Evolutionary conservation across 2,888 invertebrate genomes (phyloP).

Genomic region (Drosophila putrida): DNA sequence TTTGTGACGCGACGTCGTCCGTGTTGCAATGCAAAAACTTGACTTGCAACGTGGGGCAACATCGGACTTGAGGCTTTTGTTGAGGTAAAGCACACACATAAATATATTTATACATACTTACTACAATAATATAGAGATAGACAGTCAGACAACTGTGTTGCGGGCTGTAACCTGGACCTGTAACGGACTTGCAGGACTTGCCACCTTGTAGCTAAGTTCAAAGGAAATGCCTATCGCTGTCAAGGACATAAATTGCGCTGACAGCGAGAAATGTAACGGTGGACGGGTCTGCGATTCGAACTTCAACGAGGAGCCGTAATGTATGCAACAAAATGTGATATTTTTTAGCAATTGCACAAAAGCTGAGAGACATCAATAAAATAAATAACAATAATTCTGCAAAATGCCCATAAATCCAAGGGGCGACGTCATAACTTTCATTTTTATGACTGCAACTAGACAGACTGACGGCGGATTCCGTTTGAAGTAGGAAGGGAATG

Average conservation of each 20-base stretch:
- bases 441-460: constrained; percentile 83
- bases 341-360: constrained; percentile 70
- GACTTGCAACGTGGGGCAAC: constrained; percentile 20
- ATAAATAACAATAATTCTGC: constrained; percentile 82
- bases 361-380: constrained; percentile 75
- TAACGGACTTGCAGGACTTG: constrained; percentile 18
- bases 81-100: constrained; percentile 45
- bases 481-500: no score
- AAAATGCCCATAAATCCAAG: constrained; percentile 83
- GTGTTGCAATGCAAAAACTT: constrained; percentile 20
- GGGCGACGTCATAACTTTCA: constrained; percentile 83
- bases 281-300: constrained; percentile 11
- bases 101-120: not conserved
- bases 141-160: constrained; percentile 28
- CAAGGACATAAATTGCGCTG: constrained; percentile 83
- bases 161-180: constrained; percentile 13
- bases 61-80: constrained; percentile 22
- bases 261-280: constrained; percentile 67
- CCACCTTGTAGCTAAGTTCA: constrained; percentile 72
- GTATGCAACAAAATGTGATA: constrained; percentile 71
- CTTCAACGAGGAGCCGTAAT: constrained; percentile 47
- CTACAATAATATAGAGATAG: not conserved
- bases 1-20: constrained; percentile 42
- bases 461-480: constrained; percentile 59
- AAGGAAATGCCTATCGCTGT: constrained; percentile 84